Evolutionary conservation across 1,140 invertebrate species (phyloP).

Genomic region (Steinernema khuongi): DNA sequence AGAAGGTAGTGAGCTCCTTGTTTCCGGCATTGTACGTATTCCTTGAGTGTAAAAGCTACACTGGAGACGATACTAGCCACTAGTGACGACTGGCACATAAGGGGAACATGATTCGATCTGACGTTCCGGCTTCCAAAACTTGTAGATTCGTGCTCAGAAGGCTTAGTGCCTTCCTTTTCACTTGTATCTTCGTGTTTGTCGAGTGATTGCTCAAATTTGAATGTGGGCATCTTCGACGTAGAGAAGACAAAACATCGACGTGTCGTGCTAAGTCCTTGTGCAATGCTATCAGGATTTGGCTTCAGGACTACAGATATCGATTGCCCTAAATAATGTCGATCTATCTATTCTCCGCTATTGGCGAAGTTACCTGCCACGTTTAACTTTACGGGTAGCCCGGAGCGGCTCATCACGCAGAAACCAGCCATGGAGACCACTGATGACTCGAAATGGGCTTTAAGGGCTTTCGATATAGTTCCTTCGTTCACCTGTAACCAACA

Average conservation of each 20-base stretch:
- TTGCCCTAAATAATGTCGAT: neutral
- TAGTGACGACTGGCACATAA: slow-evolving; percentile 4
- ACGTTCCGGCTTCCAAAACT: slow-evolving; percentile 1
- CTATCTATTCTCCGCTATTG: neutral
- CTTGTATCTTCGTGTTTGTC: neutral
- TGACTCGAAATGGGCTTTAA: neutral
- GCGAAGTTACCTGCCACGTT: neutral
- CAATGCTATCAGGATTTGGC: neutral
- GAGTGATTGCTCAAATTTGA: neutral
- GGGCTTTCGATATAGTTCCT: neutral
- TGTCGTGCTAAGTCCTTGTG: neutral
- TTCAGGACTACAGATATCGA: neutral
- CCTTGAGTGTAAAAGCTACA: neutral
- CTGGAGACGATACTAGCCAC: slow-evolving; percentile 12
- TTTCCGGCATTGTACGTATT: slow-evolving; percentile 3
- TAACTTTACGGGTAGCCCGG: neutral
- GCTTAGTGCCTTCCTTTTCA: neutral
- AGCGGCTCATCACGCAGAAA: neutral
- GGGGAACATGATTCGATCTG: neutral
- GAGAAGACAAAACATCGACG: neutral
- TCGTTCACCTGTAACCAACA: neutral
- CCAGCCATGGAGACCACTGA: neutral
- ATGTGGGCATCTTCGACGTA: neutral
- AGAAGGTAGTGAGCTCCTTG: slow-evolving; percentile 12
- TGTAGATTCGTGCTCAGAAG: neutral